Evolutionary conservation across 2,797 vertebrate species (phyloP).

Genomic region (Antrozous pallidus): DNA sequence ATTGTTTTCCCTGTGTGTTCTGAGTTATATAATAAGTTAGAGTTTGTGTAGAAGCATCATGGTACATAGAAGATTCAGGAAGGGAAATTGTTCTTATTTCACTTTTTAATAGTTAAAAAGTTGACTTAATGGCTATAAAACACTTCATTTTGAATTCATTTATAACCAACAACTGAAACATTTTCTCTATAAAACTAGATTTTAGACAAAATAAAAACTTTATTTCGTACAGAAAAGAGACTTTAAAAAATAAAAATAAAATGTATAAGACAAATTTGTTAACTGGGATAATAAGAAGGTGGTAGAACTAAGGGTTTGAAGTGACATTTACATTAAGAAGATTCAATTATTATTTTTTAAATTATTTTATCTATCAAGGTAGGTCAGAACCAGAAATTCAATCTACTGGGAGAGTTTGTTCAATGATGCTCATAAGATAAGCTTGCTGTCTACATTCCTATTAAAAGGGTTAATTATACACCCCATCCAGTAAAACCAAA

Average conservation of each 20-base stretch:
- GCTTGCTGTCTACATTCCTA: neutral
- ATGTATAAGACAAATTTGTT: neutral
- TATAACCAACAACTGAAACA: neutral
- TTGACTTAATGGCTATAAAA: neutral
- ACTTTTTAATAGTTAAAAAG: neutral
- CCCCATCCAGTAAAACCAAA: neutral
- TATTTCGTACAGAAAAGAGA: neutral
- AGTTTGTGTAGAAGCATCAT: neutral
- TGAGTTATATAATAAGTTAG: neutral
- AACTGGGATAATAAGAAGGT: neutral
- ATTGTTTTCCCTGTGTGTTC: neutral
- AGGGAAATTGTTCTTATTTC: neutral
- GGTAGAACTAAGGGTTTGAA: neutral
- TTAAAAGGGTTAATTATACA: neutral
- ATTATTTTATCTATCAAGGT: neutral
- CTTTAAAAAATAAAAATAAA: neutral
- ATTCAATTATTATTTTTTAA: neutral
- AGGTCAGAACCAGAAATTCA: neutral
- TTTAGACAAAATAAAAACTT: neutral
- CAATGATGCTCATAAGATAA: neutral
- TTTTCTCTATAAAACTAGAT: conserved; percentile 2
- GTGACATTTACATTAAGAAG: neutral
- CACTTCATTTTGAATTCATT: neutral
- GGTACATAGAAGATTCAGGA: neutral
- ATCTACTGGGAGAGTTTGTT: too few species aligned